Conservation (phyloP, 2,113 vertebrate species). For the Shinisaurus crocodilurus region DNA sequence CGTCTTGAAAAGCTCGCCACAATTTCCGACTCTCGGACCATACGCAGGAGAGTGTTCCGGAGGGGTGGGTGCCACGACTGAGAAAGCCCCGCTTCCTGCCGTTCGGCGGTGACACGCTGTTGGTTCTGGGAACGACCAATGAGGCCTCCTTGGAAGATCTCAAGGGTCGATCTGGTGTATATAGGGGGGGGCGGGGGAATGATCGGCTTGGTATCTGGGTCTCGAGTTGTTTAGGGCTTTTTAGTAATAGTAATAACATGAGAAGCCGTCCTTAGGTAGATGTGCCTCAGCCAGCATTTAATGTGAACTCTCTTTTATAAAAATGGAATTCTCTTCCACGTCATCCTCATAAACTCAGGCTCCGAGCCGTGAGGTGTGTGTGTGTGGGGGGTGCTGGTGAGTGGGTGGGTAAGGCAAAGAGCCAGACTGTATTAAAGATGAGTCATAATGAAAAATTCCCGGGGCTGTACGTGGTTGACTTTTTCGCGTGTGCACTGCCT, state of each 20-base stretch:
- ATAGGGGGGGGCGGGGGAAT: too few relatives aligned
- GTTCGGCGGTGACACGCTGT: too few relatives aligned
- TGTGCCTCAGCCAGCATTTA: neutral
- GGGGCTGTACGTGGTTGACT: neutral
- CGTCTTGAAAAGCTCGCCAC: too few relatives aligned
- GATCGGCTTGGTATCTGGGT: too few relatives aligned
- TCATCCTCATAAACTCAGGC: neutral
- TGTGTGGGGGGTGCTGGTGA: too few relatives aligned
- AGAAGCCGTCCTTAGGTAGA: neutral
- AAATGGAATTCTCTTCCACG: neutral
- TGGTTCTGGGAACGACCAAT: too few relatives aligned
- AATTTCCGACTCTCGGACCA: too few relatives aligned
- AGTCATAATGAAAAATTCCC: neutral
- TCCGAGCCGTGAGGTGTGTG: constrained; percentile 16
- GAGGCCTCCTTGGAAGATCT: too few relatives aligned
- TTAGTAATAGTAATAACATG: neutral
- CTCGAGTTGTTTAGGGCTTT: neutral
- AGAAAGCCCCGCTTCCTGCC: too few relatives aligned
- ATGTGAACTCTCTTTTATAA: neutral
- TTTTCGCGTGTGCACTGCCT: neutral
- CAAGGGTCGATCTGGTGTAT: too few relatives aligned
- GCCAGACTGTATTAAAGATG: constrained; percentile 14
- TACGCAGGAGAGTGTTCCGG: too few relatives aligned
- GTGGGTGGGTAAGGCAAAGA: neutral
- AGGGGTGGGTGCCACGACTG: too few relatives aligned